Base-by-base conservation (phyloP, 1,140 invertebrate species). In the Acromyrmex charruanus region DNA sequence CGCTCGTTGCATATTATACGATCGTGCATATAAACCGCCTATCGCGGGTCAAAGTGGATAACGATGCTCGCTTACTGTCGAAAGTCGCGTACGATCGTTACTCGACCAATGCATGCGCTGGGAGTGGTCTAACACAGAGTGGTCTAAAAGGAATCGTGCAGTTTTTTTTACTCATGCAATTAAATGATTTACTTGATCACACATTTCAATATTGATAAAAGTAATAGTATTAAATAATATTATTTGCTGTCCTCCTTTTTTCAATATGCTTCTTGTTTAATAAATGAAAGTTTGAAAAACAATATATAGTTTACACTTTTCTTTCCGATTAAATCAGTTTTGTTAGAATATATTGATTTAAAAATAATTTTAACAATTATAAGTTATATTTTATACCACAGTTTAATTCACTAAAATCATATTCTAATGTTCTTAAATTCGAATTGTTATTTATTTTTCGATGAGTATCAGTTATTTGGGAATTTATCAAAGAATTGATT, bases 1-100 rank as follows among this genome's bases (percentile, higher is more conserved):
- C 53, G 68, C 55, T 82, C 53, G 53, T 82, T 84, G 55, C 44
- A 39, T 82, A 82, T 84, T 84, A 84, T 84, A 84, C 55, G 69
- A 84, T 84, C 69, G 68, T 44, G 28, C 68, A n/a, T 44, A n/a
- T 84, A 74, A 84, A 82, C 69, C 80, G 39, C 39, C 80, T 84
- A 84, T 84, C 55, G 55, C 28, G 14, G 55, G 69, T 84, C 80
- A 61, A 84, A 84, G 55, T 84, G 58, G 80, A 75, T 84, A 84
- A 84, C 80, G 69, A 84, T 63, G 69, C 25, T 75, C 80, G 69
- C 80, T 84, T 84, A 75, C 80, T 75, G 55, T 84, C 69, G 55
- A 84, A 84, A 84, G 69, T 84, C 55, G 65, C 49, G 7, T 31
- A 31, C 21, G n/a, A 74, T 35, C 58, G 55, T 84, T 74, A 61